phyloP scores from a whole-genome alignment of 2,888 invertebrate species.

The Sabatieria punctata region DNA sequence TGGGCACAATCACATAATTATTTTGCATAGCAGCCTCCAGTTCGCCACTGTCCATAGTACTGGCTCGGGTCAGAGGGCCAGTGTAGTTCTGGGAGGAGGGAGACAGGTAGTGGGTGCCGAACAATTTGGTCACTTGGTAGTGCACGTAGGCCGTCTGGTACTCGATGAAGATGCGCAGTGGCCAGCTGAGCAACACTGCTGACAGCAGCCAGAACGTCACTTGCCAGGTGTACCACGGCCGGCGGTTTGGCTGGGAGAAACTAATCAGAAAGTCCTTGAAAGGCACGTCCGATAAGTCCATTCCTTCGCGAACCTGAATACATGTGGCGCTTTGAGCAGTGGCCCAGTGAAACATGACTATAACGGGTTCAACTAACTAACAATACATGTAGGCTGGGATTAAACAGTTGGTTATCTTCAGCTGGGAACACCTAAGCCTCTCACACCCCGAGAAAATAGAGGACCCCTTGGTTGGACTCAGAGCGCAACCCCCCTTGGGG shows the following conservation, averaged over 20 bases:
- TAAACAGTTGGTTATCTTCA: too few relatives aligned
- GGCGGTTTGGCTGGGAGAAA: conserved; percentile 32
- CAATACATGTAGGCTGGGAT: too few relatives aligned
- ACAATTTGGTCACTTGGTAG: conserved; percentile 61
- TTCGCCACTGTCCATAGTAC: conserved; percentile 49
- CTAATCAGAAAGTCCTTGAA: conserved; percentile 39
- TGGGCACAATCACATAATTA: conserved; percentile 53
- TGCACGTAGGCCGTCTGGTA: conserved; percentile 63
- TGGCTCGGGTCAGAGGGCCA: conserved; percentile 39
- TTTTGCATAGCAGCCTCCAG: conserved; percentile 47
- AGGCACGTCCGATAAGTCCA: conserved; percentile 50
- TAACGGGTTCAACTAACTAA: too few relatives aligned
- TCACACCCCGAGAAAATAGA: too few relatives aligned
- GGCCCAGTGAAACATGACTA: too few relatives aligned
- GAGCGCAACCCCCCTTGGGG: too few relatives aligned
- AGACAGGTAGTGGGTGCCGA: conserved; percentile 41
- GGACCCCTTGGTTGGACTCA: too few relatives aligned
- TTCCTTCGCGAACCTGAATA: conserved; percentile 53
- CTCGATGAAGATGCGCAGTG: conserved; percentile 56
- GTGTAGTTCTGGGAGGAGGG: conserved; percentile 28
- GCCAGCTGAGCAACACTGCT: conserved; percentile 60
- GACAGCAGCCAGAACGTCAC: conserved; percentile 57
- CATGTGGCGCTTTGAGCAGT: too few relatives aligned
- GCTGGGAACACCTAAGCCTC: too few relatives aligned
- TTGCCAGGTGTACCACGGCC: conserved; percentile 44